A percentile compares a stretch with the other conserved stretches of the same genome.
phyloP scores from a whole-genome alignment of 2,113 vertebrate species.

The Dunckerocampus dactyliophorus region DNA sequence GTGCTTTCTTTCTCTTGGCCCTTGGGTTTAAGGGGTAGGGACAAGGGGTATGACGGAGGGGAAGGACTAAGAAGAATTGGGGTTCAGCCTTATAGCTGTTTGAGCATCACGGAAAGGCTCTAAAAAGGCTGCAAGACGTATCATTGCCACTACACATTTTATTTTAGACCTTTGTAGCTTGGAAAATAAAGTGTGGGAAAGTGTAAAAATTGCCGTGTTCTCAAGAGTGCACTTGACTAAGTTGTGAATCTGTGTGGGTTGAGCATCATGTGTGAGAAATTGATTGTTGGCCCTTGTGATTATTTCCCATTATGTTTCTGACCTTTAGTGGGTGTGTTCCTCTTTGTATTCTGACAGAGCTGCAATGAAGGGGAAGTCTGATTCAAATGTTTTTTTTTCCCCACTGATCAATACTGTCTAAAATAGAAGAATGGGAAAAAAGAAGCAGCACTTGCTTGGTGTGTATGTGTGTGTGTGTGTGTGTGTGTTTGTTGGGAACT shows the following conservation, averaged over 20 bases:
- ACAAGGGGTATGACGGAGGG: too few relatives aligned
- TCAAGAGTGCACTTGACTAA: conserved; percentile 33
- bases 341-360: conserved; percentile 1
- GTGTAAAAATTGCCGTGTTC: conserved; percentile 25
- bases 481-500: neutral
- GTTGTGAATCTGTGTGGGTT: conserved; percentile 25
- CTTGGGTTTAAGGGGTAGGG: too few relatives aligned
- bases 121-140: conserved; percentile 9
- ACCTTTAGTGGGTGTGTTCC: neutral
- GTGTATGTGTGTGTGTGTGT: neutral
- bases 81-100: too few relatives aligned
- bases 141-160: neutral
- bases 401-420: conserved; percentile 32
- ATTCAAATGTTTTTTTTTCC: conserved; percentile 22
- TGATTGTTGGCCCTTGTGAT: conserved; percentile 12
- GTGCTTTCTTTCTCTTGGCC: too few relatives aligned
- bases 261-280: neutral
- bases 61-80: too few relatives aligned
- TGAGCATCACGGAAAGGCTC: too few relatives aligned
- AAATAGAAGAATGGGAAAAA: conserved; percentile 15
- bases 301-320: conserved; percentile 17
- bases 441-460: neutral
- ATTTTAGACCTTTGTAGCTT: neutral
- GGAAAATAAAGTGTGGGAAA: conserved; percentile 12
- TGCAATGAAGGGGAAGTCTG: conserved; percentile 16